These are phyloP conservation scores for Anthrax anthrax DNA, from an alignment of 2,888 invertebrate species.

Conservation along the genomic window DNA sequence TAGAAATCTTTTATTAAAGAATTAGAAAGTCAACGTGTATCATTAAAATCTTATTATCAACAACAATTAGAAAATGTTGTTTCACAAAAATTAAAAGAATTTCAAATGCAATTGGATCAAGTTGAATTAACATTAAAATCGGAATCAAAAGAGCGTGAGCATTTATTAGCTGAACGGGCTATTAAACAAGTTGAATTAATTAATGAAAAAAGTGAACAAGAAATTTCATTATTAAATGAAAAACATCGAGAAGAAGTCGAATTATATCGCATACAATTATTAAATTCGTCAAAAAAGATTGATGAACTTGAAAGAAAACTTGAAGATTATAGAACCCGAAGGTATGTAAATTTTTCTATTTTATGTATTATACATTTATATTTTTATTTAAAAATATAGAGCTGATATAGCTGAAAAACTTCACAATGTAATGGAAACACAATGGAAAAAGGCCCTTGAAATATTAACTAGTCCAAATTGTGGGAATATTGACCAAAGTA, in stretches of 20 bases:
- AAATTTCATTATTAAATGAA: slow-evolving; percentile 61
- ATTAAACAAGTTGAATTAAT: slow-evolving; percentile 58
- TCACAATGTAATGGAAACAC: slow-evolving; percentile 63
- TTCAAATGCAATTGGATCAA: slow-evolving; percentile 56
- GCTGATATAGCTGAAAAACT: slow-evolving; percentile 58
- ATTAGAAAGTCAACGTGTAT: slow-evolving; percentile 46
- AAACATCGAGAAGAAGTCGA: slow-evolving; percentile 66
- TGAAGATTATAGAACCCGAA: slow-evolving; percentile 24
- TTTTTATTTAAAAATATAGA: slow-evolving; percentile 26
- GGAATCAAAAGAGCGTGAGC: slow-evolving; percentile 49
- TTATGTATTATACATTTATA: not conserved
- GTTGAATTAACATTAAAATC: slow-evolving; percentile 49
- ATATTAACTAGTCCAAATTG: slow-evolving; percentile 42
- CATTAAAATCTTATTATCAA: slow-evolving; percentile 62
- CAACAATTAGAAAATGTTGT: slow-evolving; percentile 68
- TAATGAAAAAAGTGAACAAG: slow-evolving; percentile 55
- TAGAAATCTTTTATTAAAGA: slow-evolving; percentile 41
- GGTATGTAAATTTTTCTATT: slow-evolving; percentile 12
- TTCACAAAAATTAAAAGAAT: slow-evolving; percentile 59
- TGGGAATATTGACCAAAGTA: not conserved
- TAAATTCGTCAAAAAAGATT: slow-evolving; percentile 54
- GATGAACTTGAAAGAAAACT: slow-evolving; percentile 46
- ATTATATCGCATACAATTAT: slow-evolving; percentile 53
- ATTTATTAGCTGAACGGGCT: slow-evolving; percentile 50
- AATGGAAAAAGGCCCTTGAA: slow-evolving; percentile 62